Evolutionary conservation across 2,113 vertebrate genomes (phyloP).

Genomic region (Chaenogobius annularis): DNA sequence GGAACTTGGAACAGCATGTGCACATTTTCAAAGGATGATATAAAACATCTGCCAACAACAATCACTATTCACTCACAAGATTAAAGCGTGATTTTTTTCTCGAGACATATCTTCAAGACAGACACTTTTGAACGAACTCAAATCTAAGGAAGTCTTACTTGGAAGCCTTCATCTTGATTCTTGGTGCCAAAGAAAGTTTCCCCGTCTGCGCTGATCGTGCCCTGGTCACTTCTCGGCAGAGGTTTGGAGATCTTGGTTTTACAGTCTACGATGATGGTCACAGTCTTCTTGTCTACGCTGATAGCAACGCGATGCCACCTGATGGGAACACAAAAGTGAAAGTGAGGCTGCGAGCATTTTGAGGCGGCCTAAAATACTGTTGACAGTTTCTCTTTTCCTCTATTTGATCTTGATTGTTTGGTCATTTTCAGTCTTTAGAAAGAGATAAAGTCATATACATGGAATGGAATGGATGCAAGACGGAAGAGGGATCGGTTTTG

Average conservation of each 20-base stretch:
- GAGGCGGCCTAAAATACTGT: neutral
- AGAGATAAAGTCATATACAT: no score
- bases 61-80: neutral
- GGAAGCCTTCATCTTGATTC: slow-evolving; percentile 91
- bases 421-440: no score
- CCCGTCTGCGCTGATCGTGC: slow-evolving; percentile 85
- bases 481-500: no score
- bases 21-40: slow-evolving; percentile 7
- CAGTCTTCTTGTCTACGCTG: slow-evolving; percentile 93
- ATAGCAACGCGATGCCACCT: slow-evolving; percentile 98
- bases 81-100: neutral
- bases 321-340: slow-evolving; percentile 14
- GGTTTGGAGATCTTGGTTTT: slow-evolving; percentile 90
- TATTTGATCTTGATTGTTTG: no score
- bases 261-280: slow-evolving; percentile 96
- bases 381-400: no score
- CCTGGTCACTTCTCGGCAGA: slow-evolving; percentile 85
- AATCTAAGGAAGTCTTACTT: slow-evolving; percentile 76
- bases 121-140: neutral
- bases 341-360: neutral
- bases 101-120: neutral
- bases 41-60: neutral
- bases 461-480: no score
- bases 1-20: neutral
- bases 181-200: slow-evolving; percentile 93